Conservation (phyloP, 2,797 vertebrate species). For the Cossypha dichroa region DNA sequence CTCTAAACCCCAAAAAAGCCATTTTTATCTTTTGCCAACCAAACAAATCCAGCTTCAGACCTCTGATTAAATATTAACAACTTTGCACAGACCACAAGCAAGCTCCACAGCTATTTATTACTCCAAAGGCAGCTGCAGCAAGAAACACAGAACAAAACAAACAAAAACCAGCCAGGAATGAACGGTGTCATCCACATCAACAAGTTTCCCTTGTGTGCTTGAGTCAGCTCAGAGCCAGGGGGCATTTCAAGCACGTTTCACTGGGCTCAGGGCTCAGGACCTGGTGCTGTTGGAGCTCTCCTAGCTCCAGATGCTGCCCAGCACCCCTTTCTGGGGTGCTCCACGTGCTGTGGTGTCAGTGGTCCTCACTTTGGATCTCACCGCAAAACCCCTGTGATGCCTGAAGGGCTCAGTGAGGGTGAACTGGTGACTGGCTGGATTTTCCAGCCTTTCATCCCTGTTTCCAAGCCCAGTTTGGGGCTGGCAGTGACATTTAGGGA, state of each 20-base stretch:
- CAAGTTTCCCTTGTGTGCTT: conserved; percentile 12
- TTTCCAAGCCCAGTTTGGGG: neutral
- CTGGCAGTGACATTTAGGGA: neutral
- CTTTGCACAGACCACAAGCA: conserved; percentile 36
- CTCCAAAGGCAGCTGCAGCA: conserved; percentile 36
- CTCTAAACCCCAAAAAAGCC: neutral
- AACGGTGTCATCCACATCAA: conserved; percentile 26
- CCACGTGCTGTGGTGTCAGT: neutral
- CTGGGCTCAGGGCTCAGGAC: neutral
- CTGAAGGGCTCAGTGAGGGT: neutral
- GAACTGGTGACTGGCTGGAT: neutral
- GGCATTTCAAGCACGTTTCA: conserved; percentile 30
- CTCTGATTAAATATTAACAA: conserved; percentile 70
- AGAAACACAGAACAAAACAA: neutral
- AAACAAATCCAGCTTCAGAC: conserved; percentile 39
- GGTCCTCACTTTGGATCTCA: neutral
- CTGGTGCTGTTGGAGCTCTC: neutral
- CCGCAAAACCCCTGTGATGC: neutral
- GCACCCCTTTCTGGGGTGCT: neutral
- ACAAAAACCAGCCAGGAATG: conserved; percentile 30
- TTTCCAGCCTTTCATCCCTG: neutral
- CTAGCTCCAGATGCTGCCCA: neutral
- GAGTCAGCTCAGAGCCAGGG: conserved; percentile 25
- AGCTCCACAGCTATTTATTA: conserved; percentile 44
- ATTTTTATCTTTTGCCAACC: neutral